Conservation (phyloP, 1,140 invertebrate species). For the Diorhabda carinulata region DNA sequence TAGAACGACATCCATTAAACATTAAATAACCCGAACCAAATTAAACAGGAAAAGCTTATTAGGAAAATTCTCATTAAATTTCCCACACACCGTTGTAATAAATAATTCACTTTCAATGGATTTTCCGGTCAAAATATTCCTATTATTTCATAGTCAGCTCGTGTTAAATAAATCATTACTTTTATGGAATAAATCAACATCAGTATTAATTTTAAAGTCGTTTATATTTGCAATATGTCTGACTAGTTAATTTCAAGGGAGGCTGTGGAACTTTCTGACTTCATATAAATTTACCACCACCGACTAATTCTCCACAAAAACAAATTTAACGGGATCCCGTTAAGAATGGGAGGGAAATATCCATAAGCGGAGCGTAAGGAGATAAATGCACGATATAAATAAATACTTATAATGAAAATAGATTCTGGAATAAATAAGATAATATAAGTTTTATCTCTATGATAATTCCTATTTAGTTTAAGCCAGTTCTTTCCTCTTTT, state of each 20-base stretch:
- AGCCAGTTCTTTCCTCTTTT: too few species aligned
- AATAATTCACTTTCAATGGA: neutral
- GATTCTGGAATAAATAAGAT: too few species aligned
- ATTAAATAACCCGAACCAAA: too few species aligned
- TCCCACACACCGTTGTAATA: neutral
- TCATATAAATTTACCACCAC: slow-evolving; percentile 27
- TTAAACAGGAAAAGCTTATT: neutral
- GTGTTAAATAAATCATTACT: slow-evolving; percentile 11
- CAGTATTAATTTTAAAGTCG: slow-evolving; percentile 12
- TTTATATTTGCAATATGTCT: slow-evolving; percentile 11
- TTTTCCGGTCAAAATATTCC: neutral
- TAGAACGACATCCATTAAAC: too few species aligned
- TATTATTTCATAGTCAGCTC: neutral
- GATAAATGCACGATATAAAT: too few species aligned
- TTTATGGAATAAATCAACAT: slow-evolving; percentile 14
- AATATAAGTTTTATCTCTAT: too few species aligned
- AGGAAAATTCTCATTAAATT: slow-evolving; percentile 1
- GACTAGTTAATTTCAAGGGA: slow-evolving; percentile 26
- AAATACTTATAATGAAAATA: too few species aligned
- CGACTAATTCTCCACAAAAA: slow-evolving; percentile 35
- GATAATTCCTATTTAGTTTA: too few species aligned
- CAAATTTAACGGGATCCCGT: slow-evolving; percentile 34
- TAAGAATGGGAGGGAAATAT: neutral
- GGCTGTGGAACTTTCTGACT: slow-evolving; percentile 28
- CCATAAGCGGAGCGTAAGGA: too few species aligned